Conservation (phyloP, 2,888 invertebrate genomes). For the Margaritifera margaritifera region DNA sequence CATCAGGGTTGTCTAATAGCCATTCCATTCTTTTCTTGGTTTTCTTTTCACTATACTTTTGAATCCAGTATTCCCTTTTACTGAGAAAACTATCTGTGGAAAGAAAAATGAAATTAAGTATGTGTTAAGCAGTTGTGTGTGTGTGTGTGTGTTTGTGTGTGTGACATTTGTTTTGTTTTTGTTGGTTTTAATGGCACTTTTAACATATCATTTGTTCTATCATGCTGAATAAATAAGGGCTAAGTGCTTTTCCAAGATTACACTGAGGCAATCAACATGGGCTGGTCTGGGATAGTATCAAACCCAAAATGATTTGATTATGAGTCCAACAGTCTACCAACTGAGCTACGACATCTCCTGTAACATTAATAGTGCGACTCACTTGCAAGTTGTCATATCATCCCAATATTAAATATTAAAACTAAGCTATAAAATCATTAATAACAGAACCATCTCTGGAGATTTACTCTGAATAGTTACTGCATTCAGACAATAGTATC, state of each 20-base stretch:
- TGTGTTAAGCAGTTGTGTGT: background rate
- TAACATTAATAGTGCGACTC: no score
- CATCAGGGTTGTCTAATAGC: slow-evolving; percentile 18
- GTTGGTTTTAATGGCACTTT: background rate
- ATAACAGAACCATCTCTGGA: no score
- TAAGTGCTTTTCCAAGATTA: background rate
- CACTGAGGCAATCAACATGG: no score
- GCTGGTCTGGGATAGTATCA: no score
- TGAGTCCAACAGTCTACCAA: no score
- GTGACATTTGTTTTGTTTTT: background rate
- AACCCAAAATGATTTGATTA: no score
- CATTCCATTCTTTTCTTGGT: slow-evolving; percentile 23
- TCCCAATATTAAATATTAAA: no score
- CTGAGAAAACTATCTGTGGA: slow-evolving; percentile 20
- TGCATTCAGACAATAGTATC: no score
- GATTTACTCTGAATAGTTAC: no score
- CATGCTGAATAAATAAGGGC: background rate
- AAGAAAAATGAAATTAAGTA: slow-evolving; percentile 5
- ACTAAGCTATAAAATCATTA: no score
- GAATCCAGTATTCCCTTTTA: slow-evolving; percentile 20
- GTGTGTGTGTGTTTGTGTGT: background rate
- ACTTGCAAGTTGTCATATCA: no score
- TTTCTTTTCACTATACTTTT: slow-evolving; percentile 10
- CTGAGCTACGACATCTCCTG: no score
- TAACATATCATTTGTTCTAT: background rate